phyloP scores from a whole-genome alignment of 2,113 vertebrate species.

The Ivindomyrus marchei region DNA sequence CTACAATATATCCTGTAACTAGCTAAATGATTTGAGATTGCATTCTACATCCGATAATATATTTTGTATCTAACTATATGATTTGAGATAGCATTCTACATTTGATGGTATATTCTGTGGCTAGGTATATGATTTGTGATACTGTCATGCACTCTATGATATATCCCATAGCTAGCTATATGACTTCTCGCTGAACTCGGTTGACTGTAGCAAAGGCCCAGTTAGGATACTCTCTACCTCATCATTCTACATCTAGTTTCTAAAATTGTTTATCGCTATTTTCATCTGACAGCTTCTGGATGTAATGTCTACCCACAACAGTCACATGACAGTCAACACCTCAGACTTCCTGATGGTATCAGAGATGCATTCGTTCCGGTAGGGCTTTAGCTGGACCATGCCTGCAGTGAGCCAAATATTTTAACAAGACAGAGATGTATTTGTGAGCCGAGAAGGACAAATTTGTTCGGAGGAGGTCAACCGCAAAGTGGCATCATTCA shows the following conservation, averaged over 20 bases:
- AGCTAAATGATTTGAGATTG: neutral
- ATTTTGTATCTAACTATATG: neutral
- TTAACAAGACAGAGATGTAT: neutral
- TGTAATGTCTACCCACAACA: neutral
- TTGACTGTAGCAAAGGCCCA: neutral
- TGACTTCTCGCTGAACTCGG: neutral
- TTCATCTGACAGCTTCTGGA: neutral
- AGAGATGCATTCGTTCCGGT: neutral
- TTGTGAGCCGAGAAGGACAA: neutral
- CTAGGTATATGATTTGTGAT: neutral
- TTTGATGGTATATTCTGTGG: neutral
- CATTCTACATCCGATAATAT: neutral
- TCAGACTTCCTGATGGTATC: neutral
- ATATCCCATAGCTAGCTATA: neutral
- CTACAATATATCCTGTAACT: neutral
- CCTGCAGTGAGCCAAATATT: neutral
- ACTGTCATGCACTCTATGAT: neutral
- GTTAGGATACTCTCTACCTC: neutral
- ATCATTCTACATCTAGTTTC: neutral
- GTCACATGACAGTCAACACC: neutral
- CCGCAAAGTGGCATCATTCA: neutral
- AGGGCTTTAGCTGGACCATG: neutral
- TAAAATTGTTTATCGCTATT: neutral
- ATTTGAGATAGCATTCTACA: neutral
- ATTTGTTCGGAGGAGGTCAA: neutral